Conservation (phyloP, 92 coral and sea anemone genomes). For the Zoanthus sociatus region DNA sequence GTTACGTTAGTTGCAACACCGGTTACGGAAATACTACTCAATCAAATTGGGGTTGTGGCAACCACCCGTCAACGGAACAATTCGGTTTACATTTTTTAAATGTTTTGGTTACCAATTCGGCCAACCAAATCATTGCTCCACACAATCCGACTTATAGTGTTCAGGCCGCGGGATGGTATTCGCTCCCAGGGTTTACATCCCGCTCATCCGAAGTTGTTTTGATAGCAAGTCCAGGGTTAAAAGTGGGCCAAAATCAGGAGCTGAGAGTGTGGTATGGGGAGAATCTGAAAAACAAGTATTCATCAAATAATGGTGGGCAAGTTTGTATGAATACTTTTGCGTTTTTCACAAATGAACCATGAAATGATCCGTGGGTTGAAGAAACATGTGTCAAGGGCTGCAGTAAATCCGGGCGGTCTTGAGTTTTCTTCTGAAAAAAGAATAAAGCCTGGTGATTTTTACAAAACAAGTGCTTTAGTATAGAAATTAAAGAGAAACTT, state of each 20-base stretch:
- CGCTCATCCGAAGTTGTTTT: not conserved
- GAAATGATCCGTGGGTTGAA: not conserved
- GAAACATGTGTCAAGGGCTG: no score
- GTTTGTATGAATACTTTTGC: slow-evolving; percentile 5
- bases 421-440: not conserved
- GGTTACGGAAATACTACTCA: not conserved
- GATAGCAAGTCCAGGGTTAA: not conserved
- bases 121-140: slow-evolving; percentile 6
- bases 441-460: no score
- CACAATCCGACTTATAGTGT: not conserved
- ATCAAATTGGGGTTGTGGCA: not conserved
- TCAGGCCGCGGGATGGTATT: not conserved
- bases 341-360: not conserved
- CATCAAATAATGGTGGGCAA: not conserved
- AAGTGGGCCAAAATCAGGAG: not conserved
- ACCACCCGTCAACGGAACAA: not conserved
- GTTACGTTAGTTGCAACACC: not conserved
- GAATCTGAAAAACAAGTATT: not conserved
- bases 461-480: no score
- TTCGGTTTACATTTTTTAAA: not conserved
- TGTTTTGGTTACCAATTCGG: not conserved
- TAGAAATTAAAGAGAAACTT: no score
- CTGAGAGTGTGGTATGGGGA: slow-evolving; percentile 28
- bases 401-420: no score
- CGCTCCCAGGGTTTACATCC: slow-evolving; percentile 8